Conservation (phyloP, 2,888 invertebrate species). For the Pecten maximus region DNA sequence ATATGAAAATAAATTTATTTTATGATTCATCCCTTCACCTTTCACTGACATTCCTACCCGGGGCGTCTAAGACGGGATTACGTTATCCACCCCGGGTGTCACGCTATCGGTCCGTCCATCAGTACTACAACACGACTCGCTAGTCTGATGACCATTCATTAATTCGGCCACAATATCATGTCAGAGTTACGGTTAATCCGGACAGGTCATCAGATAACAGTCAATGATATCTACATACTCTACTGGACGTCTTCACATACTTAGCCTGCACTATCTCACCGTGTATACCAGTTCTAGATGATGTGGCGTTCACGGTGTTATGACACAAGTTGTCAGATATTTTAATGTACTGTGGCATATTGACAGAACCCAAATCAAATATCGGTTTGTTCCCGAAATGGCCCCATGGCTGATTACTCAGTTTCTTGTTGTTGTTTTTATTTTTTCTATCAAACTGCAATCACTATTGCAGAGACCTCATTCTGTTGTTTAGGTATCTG, state of each 20-base stretch:
- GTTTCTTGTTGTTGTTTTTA: no score
- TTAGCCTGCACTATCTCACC: background rate
- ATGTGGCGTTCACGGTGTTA: background rate
- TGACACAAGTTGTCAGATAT: no score
- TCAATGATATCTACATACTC: background rate
- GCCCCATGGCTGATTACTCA: no score
- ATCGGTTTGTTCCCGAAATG: no score
- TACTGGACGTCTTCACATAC: background rate
- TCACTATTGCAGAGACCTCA: no score
- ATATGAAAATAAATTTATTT: background rate
- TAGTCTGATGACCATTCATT: background rate
- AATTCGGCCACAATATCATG: conserved; percentile 26
- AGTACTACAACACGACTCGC: background rate
- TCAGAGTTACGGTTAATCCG: conserved; percentile 9
- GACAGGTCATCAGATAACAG: background rate
- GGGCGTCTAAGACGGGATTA: conserved; percentile 7
- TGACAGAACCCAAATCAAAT: no score
- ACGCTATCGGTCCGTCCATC: background rate
- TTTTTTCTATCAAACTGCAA: no score
- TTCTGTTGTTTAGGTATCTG: no score
- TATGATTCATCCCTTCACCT: background rate
- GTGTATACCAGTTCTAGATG: background rate
- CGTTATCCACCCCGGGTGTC: conserved; percentile 25
- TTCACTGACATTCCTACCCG: background rate
- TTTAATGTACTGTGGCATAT: background rate